phyloP scores from a whole-genome alignment of 53 echinoderm and acorn worm species.

The Astropecten irregularis region DNA sequence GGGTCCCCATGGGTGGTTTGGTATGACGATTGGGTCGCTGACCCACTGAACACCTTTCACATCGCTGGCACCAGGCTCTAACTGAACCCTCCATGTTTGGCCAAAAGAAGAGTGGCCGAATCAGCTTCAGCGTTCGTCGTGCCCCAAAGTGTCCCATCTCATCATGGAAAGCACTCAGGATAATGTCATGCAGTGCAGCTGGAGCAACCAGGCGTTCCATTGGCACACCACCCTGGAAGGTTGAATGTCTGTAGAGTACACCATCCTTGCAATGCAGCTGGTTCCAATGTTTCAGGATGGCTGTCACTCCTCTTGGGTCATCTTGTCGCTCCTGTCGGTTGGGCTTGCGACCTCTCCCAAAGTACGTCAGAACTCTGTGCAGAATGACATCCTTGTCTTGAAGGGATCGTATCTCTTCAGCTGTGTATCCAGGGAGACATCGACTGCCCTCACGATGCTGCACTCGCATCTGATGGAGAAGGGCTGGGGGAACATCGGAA shows the following conservation, averaged over 20 bases:
- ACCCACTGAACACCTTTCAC: conserved; percentile 5
- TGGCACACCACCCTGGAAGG: neutral
- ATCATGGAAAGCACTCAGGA: conserved; percentile 19
- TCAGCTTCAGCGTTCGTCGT: conserved; percentile 11
- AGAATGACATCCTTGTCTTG: neutral
- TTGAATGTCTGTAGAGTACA: conserved; percentile 1
- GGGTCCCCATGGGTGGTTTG: conserved; percentile 2
- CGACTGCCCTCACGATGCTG: neutral
- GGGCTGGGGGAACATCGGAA: neutral
- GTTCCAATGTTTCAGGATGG: conserved; percentile 17
- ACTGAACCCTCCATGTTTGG: neutral
- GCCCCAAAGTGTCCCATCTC: conserved; percentile 41
- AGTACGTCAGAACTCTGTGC: neutral
- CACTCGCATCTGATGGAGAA: conserved; percentile 1
- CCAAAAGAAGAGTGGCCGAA: conserved; percentile 36
- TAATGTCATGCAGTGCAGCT: neutral
- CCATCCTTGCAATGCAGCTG: neutral
- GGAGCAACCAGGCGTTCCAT: neutral
- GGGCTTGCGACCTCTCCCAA: conserved; percentile 11
- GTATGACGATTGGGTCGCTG: conserved; percentile 23
- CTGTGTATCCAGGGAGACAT: conserved; percentile 22
- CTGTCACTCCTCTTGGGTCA: neutral
- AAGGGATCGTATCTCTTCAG: neutral
- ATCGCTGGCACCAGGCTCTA: conserved; percentile 26
- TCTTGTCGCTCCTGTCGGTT: neutral